Base-by-base conservation (phyloP, 2,113 vertebrate genomes). In the Mastomys coucha region DNA sequence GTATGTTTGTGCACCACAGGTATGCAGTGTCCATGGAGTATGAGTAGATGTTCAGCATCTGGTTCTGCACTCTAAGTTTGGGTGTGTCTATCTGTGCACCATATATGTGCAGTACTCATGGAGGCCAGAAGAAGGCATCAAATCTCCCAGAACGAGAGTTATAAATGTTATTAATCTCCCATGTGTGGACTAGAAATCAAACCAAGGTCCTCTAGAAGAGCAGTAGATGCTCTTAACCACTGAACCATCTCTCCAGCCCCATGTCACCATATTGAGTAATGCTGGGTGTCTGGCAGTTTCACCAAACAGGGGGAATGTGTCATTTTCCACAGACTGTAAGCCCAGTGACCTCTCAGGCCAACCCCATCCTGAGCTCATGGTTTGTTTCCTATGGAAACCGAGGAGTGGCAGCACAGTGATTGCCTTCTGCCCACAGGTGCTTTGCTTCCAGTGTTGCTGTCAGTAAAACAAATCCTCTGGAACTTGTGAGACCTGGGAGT, bases 381-480 rank as follows among this genome's bases (percentile, higher is more conserved):
- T 39, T 49, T 87, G 69, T 3, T 85, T 97, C 78, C 85, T 67
- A 63, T 0, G 17, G n/a, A 73, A 88, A 26, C 3, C 33, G 28
- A 24, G 51, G 31, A 16, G 20, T 8, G 89, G 33, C 22, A 19
- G 65, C 39, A 67, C 5, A 0, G 24, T 72, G 69, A 88, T 45
- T 75, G 56, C 49, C 33, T 56, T 72, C 72, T 91, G 76, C n/a
- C 16, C 51, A 17, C 77, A 26, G 39, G 91, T 90, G 45, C 33
- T 92, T 91, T 94, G 87, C 92, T 78, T 96, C 53, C 88, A 98
- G 97, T 92, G 96, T 96, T 97, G 93, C 91, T 96, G 97, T 98
- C 97, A 97, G 93, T 58, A 98, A 90, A 97, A 95, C 95, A 94
- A 93, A 97, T 96, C 97, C 96, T 96, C 85, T 88, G 97, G 73